phyloP scores from a whole-genome alignment of 2,113 vertebrate species.

The Phocoena sinus region DNA sequence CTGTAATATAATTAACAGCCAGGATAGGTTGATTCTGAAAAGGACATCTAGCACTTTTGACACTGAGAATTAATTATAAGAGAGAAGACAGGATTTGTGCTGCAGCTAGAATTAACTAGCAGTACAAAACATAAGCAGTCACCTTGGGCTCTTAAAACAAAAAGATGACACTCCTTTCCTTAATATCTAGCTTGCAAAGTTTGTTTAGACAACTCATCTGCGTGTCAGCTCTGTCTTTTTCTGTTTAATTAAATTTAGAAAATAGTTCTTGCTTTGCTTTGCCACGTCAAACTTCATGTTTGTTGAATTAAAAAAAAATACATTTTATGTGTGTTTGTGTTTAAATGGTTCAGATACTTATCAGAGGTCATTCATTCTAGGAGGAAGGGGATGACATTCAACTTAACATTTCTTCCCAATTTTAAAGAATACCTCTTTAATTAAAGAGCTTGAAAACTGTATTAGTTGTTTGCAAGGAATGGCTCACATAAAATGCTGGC shows the following conservation, averaged over 20 bases:
- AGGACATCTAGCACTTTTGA: conserved; percentile 80
- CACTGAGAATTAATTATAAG: conserved; percentile 83
- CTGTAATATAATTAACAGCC: conserved; percentile 78
- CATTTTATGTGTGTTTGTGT: conserved; percentile 61
- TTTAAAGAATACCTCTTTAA: conserved; percentile 78
- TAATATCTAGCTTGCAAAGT: conserved; percentile 73
- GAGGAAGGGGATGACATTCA: conserved; percentile 90
- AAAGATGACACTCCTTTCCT: conserved; percentile 78
- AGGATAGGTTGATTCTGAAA: conserved; percentile 71
- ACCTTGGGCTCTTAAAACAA: conserved; percentile 80
- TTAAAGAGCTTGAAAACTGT: conserved; percentile 72
- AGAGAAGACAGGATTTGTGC: conserved; percentile 83
- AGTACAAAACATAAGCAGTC: conserved; percentile 81
- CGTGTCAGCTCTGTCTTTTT: conserved; percentile 66
- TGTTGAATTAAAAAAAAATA: conserved; percentile 85
- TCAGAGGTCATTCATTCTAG: conserved; percentile 91
- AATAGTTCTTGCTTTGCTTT: conserved; percentile 72
- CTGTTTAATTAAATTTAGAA: conserved; percentile 78
- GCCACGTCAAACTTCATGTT: conserved; percentile 75
- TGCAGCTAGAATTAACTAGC: conserved; percentile 80
- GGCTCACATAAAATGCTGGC: conserved; percentile 72
- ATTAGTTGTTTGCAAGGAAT: conserved; percentile 78
- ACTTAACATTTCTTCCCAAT: conserved; percentile 73
- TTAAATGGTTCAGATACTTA: conserved; percentile 87
- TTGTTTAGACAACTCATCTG: conserved; percentile 75